phyloP scores from a whole-genome alignment of 2,113 vertebrate species.

The Talpa occidentalis region DNA sequence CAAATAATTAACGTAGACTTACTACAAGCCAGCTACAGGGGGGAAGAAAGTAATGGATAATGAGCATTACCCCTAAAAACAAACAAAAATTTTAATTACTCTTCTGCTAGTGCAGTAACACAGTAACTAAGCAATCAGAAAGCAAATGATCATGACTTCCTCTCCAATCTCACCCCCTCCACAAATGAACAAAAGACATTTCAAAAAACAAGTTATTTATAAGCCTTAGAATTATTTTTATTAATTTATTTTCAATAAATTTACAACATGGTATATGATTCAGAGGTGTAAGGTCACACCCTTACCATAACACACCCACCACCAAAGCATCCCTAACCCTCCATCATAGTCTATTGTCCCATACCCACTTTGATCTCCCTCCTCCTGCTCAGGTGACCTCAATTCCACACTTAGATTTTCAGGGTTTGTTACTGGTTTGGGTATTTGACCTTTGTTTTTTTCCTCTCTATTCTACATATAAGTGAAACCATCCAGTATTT shows the following conservation, averaged over 20 bases:
- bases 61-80: neutral
- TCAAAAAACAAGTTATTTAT: slow-evolving; percentile 43
- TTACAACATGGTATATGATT: neutral
- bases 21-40: neutral
- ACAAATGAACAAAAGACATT: slow-evolving; percentile 22
- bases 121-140: neutral
- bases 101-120: neutral
- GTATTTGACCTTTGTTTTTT: too few species aligned
- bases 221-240: neutral
- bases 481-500: too few species aligned
- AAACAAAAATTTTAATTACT: neutral
- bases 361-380: too few species aligned
- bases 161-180: neutral
- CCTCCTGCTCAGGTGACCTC: too few species aligned
- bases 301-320: too few species aligned
- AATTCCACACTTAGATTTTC: too few species aligned
- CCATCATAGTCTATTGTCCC: too few species aligned
- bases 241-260: neutral
- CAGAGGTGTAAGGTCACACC: too few species aligned
- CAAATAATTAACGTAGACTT: neutral
- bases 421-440: too few species aligned
- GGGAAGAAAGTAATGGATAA: neutral
- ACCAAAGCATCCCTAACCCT: too few species aligned
- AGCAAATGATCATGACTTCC: neutral
- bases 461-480: too few species aligned